Evolutionary conservation across 2,888 invertebrate species (phyloP), one percentile per base, ranked within the genome.

Genomic region (Netelia fuscicornis): DNA sequence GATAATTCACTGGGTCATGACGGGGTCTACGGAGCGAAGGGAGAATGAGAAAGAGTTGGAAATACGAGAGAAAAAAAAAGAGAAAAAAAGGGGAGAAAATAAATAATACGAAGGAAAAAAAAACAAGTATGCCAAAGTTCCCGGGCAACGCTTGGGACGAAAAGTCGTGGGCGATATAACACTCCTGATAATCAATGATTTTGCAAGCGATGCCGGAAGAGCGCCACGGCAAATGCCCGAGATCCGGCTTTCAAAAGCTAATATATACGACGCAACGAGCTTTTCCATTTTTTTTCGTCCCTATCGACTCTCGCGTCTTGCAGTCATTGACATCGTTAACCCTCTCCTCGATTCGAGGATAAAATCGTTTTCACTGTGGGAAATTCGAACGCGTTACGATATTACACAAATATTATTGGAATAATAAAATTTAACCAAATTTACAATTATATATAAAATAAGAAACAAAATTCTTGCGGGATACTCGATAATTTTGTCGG

Each of bases 1-100:
- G 89, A 91, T 91, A 91, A 90, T 91, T 90, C 90, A 91, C 89
- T 92, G 91, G 92, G 91, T 91, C 91, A 91, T 88, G 88, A 87
- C 88, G 88, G 89, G 87, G 88, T 90, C n/a, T 58, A 71, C 70
- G 70, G 44, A 62, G 68, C 62, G 37, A 68, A 65, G 9, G 54
- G 71, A 25, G 64, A 80, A 71, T 30, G 30, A 70, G 71, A 65
- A 56, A 76, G 64, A 81, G 70, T 52, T 64, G 17, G 37, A n/a
- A 65, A 54, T 58, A 54, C 1, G 44, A 78, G 17, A 77, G 48
- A 77, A 44, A 25, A 44, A 44, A 5, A 75, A 58, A 64, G 65
- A 17, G 17, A 17, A 60, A 2, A 62, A 60, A 68, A 10, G 30
- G 5, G 30, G 5, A 30, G 30, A 30, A 60, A 20, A 52, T 17